A percentile compares a stretch with the other conserved stretches of the same genome.
Conservation (phyloP, 92 coral and sea anemone genomes). For the Paragorgia papillata region DNA sequence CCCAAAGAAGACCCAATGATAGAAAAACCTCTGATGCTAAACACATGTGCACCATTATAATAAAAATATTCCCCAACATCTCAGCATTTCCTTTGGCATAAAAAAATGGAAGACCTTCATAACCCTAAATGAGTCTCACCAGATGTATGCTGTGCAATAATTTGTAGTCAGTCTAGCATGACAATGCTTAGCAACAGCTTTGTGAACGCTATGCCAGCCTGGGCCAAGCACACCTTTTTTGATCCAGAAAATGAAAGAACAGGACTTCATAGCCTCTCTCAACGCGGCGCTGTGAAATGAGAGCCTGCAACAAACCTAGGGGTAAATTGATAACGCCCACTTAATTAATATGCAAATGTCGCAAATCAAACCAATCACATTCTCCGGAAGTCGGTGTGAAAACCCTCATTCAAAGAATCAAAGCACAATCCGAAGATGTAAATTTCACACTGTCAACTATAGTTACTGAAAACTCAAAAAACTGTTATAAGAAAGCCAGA, state of each 20-base stretch:
- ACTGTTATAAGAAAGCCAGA: no score
- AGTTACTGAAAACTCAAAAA: no score
- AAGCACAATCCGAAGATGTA: no score
- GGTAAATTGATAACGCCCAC: no score
- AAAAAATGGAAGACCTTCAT: neutral
- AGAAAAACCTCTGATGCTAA: neutral
- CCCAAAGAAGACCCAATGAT: neutral
- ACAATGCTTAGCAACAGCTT: neutral
- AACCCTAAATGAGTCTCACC: neutral
- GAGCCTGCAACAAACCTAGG: no score
- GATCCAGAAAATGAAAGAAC: slow-evolving; percentile 15
- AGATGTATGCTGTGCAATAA: neutral
- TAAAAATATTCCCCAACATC: neutral
- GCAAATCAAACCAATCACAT: no score
- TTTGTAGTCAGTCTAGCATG: slow-evolving; percentile 8
- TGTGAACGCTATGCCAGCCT: neutral
- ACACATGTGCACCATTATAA: slow-evolving; percentile 13
- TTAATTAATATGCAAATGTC: no score
- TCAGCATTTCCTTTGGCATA: neutral
- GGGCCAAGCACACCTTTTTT: neutral
- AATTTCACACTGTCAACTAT: no score
- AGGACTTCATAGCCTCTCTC: no score
- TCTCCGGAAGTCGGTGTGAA: no score
- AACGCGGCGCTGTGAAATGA: no score
- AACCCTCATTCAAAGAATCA: no score